Evolutionary conservation across 30 jellyfish, hydroid and myxozoan genomes (phyloP).

Genomic region (Cassiopea xamachana): DNA sequence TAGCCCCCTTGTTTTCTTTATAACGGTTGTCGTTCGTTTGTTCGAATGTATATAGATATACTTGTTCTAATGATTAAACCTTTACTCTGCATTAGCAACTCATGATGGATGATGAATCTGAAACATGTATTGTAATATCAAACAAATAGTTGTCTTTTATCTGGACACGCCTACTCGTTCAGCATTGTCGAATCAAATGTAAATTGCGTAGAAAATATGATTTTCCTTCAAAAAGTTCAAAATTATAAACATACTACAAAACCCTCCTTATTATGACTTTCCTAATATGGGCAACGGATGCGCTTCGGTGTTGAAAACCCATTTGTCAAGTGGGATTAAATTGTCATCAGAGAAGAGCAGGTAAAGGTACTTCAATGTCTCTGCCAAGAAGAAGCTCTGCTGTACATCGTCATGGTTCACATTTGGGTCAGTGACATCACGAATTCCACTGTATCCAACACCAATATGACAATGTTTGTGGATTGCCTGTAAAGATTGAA

Average conservation of each 20-base stretch:
- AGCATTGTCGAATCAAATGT: background rate
- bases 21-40: too few species aligned
- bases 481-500: slow-evolving; percentile 74
- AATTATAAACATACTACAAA: background rate
- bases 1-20: too few species aligned
- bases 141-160: too few species aligned
- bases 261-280: slow-evolving; percentile 2
- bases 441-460: slow-evolving; percentile 97
- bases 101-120: too few species aligned
- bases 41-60: too few species aligned
- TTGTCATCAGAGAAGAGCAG: slow-evolving; percentile 92
- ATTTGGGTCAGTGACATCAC: slow-evolving; percentile 90
- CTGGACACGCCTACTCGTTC: background rate
- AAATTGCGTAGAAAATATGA: background rate
- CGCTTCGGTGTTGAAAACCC: slow-evolving; percentile 99
- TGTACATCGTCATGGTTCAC: slow-evolving; percentile 96
- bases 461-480: slow-evolving; percentile 97
- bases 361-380: slow-evolving; percentile 91
- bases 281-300: slow-evolving; percentile 95
- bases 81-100: too few species aligned
- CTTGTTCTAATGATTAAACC: too few species aligned
- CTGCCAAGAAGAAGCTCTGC: slow-evolving; percentile 98
- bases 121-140: too few species aligned
- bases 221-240: background rate
- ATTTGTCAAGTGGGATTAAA: slow-evolving; percentile 85